Evolutionary conservation across 2,888 invertebrate species (phyloP), one percentile per base, ranked within the genome.

Genomic region (Trichopoda pennipes): DNA sequence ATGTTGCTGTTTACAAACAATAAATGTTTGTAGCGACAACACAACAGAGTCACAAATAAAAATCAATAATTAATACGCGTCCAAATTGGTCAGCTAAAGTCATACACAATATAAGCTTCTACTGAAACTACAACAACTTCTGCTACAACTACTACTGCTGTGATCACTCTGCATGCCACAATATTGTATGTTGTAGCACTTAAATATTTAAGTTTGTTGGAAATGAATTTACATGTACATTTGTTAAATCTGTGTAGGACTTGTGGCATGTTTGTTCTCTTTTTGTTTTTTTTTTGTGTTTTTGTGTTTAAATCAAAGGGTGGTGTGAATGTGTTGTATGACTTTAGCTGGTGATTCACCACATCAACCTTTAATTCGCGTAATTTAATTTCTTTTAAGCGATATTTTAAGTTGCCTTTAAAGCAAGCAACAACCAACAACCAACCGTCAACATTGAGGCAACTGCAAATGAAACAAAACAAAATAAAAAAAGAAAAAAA

Each of bases 351-450:
- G 70, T 82, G 83, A 80, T 83, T 83, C 80, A 80, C 77, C 83
- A 74, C 69, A 80, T 64, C 73, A 73, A 44, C 68, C 63, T 77
- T 83, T 69, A 77, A 80, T 74, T 80, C 76, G 73, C 66, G 58
- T 80, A 80, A 77, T 83, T 80, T 77, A 77, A 80, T 83, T 83
- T 80, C 76, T 80, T 73, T 80, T 73, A 80, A 80, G 73, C 63
- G 80, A 76, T 80, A 76, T 60, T 69, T 79, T 73, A 68, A 66
- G 70, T 66, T 70, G 47, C 35, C 70, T 74, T 82, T 75, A 78
- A 81, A 60, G 60, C 53, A n/a, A n/a, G n/a, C n/a, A n/a, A 28
- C 28, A 28, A 28, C 28, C 68, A 68, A 73, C 66, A 78, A 63
- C 77, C 47, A 64, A 28, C 4, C 7, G 1, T 28, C 28, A 28